Base-by-base conservation (phyloP, 2,113 vertebrate species). In the Geococcyx californianus region DNA sequence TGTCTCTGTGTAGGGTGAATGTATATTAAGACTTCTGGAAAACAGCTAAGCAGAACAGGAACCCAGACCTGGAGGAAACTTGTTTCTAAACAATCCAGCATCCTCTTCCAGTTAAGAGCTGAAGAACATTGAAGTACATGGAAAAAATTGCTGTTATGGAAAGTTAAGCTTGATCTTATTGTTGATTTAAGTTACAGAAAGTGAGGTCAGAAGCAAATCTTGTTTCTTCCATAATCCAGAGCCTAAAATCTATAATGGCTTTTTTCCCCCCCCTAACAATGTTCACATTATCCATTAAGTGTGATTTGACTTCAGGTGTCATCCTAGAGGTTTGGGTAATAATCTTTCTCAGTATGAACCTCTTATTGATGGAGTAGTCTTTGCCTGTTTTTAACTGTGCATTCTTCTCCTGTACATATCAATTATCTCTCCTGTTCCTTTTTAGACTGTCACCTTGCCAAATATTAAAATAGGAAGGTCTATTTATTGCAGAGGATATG, bases 321-420 rank as follows among this genome's bases (percentile, higher is more conserved):
- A 97, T 6, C 64, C 34, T 94, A 64, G 62, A 97, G 79, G 82
- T 83, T 34, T 40, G 68, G 55, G 59, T 95, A 95, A 97, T 94
- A 93, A 93, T 84, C n/a, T 79, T 94, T 95, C 93, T 94, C 88
- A 84, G 42, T 92, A 79, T 51, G 84, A 97, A 93, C 12, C 52
- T 95, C 72, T 93, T 97, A 97, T 94, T 97, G 96, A 92, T 87
- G 55, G 82, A 93, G 78, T 76, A 89, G 69, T 93, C 77, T 95
- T 97, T 97, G 75, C 73, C 85, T 73, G 76, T 92, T 97, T 98
- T 97, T 91, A 97, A 97, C 94, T 95, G 86, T 60, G 86, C 60
- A 96, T 95, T 97, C 89, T 90, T 87, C 91, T 97, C 62, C 83
- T 94, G 89, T 81, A 89, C 84, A 55, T 97, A 97, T 97, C 96